These are phyloP conservation scores for Oxyteleia sp. DNA, from an alignment of 2,888 invertebrate genomes.

Conservation along the genomic window DNA sequence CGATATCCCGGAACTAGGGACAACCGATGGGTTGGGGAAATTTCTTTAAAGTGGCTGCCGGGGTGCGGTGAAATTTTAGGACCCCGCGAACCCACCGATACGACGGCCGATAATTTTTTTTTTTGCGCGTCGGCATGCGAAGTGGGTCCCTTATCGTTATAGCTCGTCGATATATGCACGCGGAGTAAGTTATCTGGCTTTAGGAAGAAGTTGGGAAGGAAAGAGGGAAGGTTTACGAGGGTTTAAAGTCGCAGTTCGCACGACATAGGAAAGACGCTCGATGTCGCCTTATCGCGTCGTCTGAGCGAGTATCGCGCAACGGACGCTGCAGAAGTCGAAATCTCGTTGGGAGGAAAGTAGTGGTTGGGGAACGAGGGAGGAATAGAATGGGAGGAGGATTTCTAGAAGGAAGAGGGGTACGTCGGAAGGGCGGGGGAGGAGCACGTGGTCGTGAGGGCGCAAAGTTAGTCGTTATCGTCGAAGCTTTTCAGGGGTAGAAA, in stretches of 20 bases:
- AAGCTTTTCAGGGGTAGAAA: slow-evolving; percentile 83
- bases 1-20: too few species aligned
- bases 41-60: too few species aligned
- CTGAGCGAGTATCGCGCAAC: slow-evolving; percentile 58
- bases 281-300: slow-evolving; percentile 67
- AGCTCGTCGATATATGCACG: slow-evolving; percentile 53
- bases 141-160: slow-evolving; percentile 45
- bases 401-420: too few species aligned
- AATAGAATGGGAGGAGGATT: too few species aligned
- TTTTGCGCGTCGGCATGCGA: slow-evolving; percentile 33
- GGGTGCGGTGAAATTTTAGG: too few species aligned
- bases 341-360: too few species aligned
- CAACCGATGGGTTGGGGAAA: too few species aligned
- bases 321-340: slow-evolving; percentile 62
- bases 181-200: slow-evolving; percentile 61
- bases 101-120: slow-evolving; percentile 37
- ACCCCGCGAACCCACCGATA: not conserved
- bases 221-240: slow-evolving; percentile 65
- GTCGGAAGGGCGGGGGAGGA: slow-evolving; percentile 20
- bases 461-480: slow-evolving; percentile 85
- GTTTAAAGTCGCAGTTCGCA: slow-evolving; percentile 62
- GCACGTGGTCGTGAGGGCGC: slow-evolving; percentile 75
- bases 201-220: slow-evolving; percentile 23
- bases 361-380: too few species aligned
- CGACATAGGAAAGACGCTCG: slow-evolving; percentile 65